Evolutionary conservation across 1,140 invertebrate genomes (phyloP).

Genomic region (Stratiolaelaps scimitus): DNA sequence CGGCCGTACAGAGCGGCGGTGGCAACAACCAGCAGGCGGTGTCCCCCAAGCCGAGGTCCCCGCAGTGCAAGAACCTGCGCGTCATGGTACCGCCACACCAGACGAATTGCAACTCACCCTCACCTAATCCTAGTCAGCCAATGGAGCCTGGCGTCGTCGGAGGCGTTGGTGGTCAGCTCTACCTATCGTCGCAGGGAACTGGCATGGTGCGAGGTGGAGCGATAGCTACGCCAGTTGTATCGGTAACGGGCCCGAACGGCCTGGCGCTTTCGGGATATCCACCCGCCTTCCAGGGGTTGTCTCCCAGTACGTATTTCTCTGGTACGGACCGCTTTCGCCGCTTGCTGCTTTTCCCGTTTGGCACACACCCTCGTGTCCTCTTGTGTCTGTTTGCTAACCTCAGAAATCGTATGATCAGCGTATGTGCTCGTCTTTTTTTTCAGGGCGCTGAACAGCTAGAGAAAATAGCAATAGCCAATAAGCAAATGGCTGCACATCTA

Average conservation of each 20-base stretch:
- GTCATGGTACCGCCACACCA: constrained; percentile 24
- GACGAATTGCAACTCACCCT: not conserved
- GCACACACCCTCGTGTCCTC: not conserved
- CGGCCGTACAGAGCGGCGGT: too few species aligned
- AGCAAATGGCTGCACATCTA: too few species aligned
- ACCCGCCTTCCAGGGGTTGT: constrained; percentile 8
- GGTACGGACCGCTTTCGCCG: constrained; percentile 6
- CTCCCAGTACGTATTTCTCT: constrained; percentile 27
- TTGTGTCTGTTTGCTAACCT: too few species aligned
- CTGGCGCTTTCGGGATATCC: constrained; percentile 23
- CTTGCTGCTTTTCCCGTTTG: not conserved
- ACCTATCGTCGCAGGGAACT: constrained; percentile 14
- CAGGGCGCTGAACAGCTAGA: too few species aligned
- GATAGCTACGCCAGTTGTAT: constrained; percentile 17
- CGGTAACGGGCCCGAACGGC: constrained; percentile 24
- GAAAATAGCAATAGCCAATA: too few species aligned
- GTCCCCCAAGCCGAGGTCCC: constrained; percentile 27
- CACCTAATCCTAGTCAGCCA: not conserved
- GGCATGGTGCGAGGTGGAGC: constrained; percentile 14
- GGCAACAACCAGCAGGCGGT: constrained; percentile 7
- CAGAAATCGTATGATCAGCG: too few species aligned
- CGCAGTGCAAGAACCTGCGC: constrained; percentile 28
- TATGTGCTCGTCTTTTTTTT: too few species aligned
- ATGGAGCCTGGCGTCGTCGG: constrained; percentile 2
- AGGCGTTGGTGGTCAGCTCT: constrained; percentile 10